Conservation (phyloP, 2,888 invertebrate genomes). For the Meliscaeva auricollis region DNA sequence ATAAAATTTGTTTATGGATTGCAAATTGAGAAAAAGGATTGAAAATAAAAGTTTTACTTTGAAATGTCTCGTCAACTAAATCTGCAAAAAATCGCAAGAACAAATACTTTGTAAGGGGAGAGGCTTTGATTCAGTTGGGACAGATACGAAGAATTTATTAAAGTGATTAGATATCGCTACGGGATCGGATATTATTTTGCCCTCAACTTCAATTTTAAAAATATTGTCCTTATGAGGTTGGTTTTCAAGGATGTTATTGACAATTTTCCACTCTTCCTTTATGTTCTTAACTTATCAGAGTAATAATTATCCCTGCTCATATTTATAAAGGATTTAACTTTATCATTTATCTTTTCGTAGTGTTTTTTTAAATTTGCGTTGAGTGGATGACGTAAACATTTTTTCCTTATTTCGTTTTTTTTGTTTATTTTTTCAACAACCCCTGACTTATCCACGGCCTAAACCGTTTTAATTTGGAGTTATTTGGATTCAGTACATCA, state of each 20-base stretch:
- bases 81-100: conserved; percentile 3
- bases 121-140: not conserved
- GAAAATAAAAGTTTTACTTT: conserved; percentile 18
- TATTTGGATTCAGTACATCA: not conserved
- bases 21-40: not conserved
- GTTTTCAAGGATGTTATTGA: conserved; percentile 12
- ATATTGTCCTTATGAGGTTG: conserved; percentile 17
- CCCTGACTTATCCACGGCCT: conserved; percentile 2
- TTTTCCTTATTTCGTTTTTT: not conserved
- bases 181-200: conserved; percentile 14
- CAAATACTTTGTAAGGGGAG: not conserved
- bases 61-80: conserved; percentile 14
- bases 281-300: not conserved
- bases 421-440: not conserved
- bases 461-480: conserved; percentile 15
- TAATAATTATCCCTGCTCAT: conserved; percentile 9
- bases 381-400: conserved; percentile 1
- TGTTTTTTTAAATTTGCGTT: not conserved
- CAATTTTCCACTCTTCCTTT: conserved; percentile 11
- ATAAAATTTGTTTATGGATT: conserved; percentile 10
- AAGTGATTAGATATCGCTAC: conserved; percentile 15
- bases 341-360: not conserved
- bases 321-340: not conserved
- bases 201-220: conserved; percentile 31
- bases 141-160: conserved; percentile 8